Evolutionary conservation across 2,113 vertebrate genomes (phyloP).

Genomic region (Clinocottus analis): DNA sequence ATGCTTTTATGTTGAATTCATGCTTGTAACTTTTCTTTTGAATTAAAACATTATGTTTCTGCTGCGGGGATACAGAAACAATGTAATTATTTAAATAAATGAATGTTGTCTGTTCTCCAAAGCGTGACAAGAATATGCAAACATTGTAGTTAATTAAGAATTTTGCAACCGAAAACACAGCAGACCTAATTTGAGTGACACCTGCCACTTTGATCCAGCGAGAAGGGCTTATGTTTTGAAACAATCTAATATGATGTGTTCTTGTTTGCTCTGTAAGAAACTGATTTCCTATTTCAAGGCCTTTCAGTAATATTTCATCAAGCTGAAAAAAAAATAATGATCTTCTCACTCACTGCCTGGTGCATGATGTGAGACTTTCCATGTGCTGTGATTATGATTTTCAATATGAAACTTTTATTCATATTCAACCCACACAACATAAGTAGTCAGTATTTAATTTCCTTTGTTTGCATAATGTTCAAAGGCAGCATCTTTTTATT

Average conservation of each 20-base stretch:
- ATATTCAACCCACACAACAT: background rate
- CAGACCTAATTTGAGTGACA: background rate
- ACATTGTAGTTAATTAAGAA: background rate
- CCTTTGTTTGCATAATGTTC: background rate
- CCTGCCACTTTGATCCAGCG: background rate
- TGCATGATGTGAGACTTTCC: too few relatives aligned
- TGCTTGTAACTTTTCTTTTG: background rate
- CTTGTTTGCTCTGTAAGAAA: background rate
- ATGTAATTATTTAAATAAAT: too few relatives aligned
- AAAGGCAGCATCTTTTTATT: background rate
- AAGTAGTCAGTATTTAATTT: background rate
- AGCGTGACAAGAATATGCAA: background rate
- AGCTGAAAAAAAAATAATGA: background rate
- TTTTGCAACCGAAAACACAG: background rate
- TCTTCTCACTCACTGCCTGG: background rate
- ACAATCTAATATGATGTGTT: slow-evolving; percentile 1
- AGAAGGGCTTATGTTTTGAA: background rate
- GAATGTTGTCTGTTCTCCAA: background rate
- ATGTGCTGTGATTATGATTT: background rate
- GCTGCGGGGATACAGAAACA: too few relatives aligned
- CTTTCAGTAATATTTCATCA: background rate
- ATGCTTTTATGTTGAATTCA: background rate
- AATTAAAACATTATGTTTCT: background rate
- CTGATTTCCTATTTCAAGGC: background rate
- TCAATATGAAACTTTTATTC: background rate